phyloP scores from a whole-genome alignment of 2,797 vertebrate genomes.

The Lepus townsendii region DNA sequence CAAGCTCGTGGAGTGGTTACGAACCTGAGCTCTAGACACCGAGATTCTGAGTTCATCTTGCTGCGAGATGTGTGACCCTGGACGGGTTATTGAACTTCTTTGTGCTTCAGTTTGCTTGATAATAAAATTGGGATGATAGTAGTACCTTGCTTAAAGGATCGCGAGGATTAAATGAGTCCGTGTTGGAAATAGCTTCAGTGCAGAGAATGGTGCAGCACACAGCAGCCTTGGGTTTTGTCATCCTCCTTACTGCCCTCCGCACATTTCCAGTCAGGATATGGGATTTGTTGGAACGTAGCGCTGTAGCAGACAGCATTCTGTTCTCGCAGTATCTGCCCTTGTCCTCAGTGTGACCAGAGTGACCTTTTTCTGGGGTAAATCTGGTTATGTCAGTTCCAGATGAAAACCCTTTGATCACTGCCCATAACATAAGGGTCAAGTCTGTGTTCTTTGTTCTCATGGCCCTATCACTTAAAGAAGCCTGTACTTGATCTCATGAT shows the following conservation, averaged over 20 bases:
- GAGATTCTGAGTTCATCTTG: not conserved
- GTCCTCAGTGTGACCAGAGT: not conserved
- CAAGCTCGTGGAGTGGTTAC: not conserved
- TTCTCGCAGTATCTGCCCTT: not conserved
- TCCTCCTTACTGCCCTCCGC: not conserved
- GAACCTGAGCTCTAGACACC: not conserved
- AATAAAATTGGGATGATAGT: not conserved
- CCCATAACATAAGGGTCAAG: not conserved
- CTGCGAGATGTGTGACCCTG: not conserved
- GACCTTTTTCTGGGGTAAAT: not conserved
- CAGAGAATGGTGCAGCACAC: not conserved
- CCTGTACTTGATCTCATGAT: not conserved
- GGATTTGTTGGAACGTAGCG: not conserved
- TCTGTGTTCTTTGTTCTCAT: not conserved
- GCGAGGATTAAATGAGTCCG: not conserved
- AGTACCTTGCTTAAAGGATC: not conserved
- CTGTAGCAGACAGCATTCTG: not conserved
- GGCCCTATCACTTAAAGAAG: slow-evolving; percentile 2
- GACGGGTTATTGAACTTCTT: not conserved
- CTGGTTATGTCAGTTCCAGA: not conserved
- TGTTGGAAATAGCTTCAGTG: not conserved
- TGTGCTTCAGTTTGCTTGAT: slow-evolving; percentile 24
- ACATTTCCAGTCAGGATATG: not conserved
- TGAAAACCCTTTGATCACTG: not conserved
- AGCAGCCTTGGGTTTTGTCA: not conserved